Conservation (phyloP, 2,113 vertebrate species). For the Clarias gariepinus region DNA sequence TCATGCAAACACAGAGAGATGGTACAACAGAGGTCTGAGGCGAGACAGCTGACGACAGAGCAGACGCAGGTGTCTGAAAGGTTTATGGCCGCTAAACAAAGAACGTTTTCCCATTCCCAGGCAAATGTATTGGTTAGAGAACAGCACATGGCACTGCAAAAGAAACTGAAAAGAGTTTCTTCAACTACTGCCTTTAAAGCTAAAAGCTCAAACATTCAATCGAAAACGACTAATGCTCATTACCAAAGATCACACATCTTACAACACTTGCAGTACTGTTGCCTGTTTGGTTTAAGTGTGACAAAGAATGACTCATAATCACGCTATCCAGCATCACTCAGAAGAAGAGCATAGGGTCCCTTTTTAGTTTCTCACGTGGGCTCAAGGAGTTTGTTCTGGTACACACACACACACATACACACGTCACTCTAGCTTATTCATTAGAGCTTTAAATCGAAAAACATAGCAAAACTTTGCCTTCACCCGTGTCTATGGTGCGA, state of each 20-base stretch:
- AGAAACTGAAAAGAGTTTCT: no score
- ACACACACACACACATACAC: no score
- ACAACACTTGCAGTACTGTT: neutral
- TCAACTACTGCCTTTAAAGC: neutral
- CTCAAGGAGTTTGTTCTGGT: neutral
- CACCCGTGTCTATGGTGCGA: neutral
- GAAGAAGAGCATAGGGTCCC: neutral
- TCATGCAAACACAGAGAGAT: neutral
- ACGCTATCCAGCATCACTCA: neutral
- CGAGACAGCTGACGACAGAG: neutral
- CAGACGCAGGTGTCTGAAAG: neutral
- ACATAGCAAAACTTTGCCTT: neutral
- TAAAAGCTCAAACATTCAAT: neutral
- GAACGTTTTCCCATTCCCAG: no score
- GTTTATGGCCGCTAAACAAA: neutral
- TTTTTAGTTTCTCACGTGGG: neutral
- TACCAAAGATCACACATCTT: neutral
- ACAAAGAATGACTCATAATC: neutral
- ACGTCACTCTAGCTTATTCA: neutral
- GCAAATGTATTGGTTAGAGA: no score
- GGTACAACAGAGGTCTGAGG: neutral
- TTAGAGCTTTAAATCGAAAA: neutral
- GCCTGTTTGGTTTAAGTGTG: neutral
- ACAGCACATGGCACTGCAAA: no score
- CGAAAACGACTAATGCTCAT: neutral